Conservation (phyloP, 92 coral and sea anemone genomes). For the Nematostella vectensis region DNA sequence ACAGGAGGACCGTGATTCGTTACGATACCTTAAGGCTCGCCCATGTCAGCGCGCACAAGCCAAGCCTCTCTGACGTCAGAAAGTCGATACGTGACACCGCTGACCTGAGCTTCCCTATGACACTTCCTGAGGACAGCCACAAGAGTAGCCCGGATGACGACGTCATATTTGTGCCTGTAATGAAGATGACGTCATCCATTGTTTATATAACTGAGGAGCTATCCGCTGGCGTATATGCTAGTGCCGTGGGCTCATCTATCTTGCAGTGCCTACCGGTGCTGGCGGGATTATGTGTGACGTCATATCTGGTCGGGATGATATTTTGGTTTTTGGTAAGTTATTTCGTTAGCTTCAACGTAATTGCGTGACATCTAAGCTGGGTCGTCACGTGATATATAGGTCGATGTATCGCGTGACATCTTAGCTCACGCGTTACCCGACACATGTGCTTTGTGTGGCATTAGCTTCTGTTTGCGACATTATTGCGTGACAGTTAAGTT, state of each 20-base stretch:
- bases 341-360: too few relatives aligned
- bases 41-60: slow-evolving; percentile 4
- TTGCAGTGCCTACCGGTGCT: slow-evolving; percentile 36
- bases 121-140: not conserved
- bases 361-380: too few relatives aligned
- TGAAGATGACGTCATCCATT: slow-evolving; percentile 29
- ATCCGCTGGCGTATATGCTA: slow-evolving; percentile 21
- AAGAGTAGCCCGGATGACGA: slow-evolving; percentile 8
- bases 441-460: too few relatives aligned
- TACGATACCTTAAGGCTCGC: not conserved
- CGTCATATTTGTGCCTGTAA: slow-evolving; percentile 16
- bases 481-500: too few relatives aligned
- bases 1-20: slow-evolving; percentile 16
- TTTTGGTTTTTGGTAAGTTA: slow-evolving; percentile 57
- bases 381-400: too few relatives aligned
- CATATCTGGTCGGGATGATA: slow-evolving; percentile 39
- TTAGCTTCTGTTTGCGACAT: too few relatives aligned
- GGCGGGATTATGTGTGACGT: slow-evolving; percentile 6
- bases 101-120: slow-evolving; percentile 48
- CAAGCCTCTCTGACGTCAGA: slow-evolving; percentile 16
- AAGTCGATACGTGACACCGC: slow-evolving; percentile 20
- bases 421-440: too few relatives aligned
- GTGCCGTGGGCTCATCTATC: slow-evolving; percentile 31
- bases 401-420: too few relatives aligned
- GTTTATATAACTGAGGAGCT: slow-evolving; percentile 22